These are phyloP conservation scores for Xenopus tropicalis DNA, from an alignment of 2,113 vertebrate genomes.

Conservation along the genomic window DNA sequence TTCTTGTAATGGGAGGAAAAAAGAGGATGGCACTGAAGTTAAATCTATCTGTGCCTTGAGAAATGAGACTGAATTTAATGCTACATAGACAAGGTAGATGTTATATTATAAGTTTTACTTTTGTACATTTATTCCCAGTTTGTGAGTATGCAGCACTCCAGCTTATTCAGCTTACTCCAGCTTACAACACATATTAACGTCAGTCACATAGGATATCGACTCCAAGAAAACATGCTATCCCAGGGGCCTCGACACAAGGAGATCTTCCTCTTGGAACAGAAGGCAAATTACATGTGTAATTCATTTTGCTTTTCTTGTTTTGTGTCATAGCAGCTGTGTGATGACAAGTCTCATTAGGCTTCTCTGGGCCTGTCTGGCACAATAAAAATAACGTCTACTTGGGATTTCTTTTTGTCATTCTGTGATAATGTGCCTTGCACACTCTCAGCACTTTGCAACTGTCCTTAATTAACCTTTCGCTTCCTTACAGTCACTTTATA, in stretches of 20 bases:
- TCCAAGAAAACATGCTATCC: neutral
- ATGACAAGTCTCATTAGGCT: slow-evolving; percentile 31
- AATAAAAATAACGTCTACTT: slow-evolving; percentile 45
- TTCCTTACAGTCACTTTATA: neutral
- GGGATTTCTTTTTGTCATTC: slow-evolving; percentile 38
- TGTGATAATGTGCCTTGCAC: slow-evolving; percentile 31
- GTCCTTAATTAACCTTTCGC: slow-evolving; percentile 23
- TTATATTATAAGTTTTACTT: too few species aligned
- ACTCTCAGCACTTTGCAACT: neutral
- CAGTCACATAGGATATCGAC: slow-evolving; percentile 15
- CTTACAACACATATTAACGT: neutral
- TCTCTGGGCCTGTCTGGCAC: slow-evolving; percentile 19
- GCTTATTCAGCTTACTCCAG: too few species aligned
- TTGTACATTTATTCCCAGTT: too few species aligned
- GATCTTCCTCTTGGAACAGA: slow-evolving; percentile 21
- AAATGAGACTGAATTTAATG: too few species aligned
- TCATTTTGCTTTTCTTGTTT: slow-evolving; percentile 28
- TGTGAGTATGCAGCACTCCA: too few species aligned
- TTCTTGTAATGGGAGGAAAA: too few species aligned
- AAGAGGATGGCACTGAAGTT: too few species aligned
- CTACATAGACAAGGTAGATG: too few species aligned
- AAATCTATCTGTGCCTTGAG: too few species aligned
- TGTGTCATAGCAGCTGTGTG: slow-evolving; percentile 12
- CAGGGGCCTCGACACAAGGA: slow-evolving; percentile 30
- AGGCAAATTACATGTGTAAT: neutral